Percentiles rank a stretch among this genome's conserved stretches.
phyloP scores from a whole-genome alignment of 2,888 invertebrate species.

The Allygus modestus region DNA sequence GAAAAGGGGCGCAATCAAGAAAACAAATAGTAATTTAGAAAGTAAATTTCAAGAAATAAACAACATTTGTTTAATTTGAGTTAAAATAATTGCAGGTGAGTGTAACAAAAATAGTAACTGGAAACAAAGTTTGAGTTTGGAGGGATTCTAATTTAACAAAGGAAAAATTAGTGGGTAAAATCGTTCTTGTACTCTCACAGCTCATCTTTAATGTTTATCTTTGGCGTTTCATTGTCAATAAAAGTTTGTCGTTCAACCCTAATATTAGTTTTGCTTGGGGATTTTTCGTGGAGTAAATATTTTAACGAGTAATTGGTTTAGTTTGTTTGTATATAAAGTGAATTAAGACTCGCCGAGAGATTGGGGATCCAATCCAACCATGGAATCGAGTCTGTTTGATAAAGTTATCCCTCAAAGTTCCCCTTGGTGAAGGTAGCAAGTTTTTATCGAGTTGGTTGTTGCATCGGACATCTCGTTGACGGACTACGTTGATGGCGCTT shows the following conservation, averaged over 20 bases:
- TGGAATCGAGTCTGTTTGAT: not conserved
- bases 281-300: too few relatives aligned
- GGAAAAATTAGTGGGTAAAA: not conserved
- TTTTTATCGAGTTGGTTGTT: not conserved
- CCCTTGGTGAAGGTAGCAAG: not conserved
- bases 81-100: not conserved
- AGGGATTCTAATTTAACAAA: conserved; percentile 20
- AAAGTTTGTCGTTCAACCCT: too few relatives aligned
- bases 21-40: conserved; percentile 17
- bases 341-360: too few relatives aligned
- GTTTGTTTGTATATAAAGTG: too few relatives aligned
- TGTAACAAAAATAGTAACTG: not conserved
- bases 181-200: not conserved
- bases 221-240: not conserved
- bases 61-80: not conserved
- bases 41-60: not conserved
- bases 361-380: not conserved
- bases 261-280: too few relatives aligned
- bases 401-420: not conserved
- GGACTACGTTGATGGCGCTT: too few relatives aligned
- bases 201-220: not conserved
- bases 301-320: too few relatives aligned
- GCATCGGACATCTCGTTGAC: not conserved
- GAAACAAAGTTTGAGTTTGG: conserved; percentile 10
- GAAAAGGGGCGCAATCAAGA: not conserved